Conservation (phyloP, 2,888 invertebrate genomes). For the Microdon myrmicae region DNA sequence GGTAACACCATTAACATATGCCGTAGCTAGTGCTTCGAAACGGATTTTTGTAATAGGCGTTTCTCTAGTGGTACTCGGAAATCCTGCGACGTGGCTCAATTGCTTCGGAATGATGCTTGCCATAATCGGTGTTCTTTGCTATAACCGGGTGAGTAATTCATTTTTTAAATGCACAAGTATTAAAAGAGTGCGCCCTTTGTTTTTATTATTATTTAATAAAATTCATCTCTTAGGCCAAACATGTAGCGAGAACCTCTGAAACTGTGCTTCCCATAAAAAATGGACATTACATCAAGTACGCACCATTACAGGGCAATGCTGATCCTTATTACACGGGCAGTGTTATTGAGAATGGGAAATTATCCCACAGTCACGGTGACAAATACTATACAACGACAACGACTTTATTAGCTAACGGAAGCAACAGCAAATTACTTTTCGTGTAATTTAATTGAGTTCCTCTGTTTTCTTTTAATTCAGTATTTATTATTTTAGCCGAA, state of each 20-base stretch:
- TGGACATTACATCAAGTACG: conserved; percentile 64
- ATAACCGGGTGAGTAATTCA: conserved; percentile 85
- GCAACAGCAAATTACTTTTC: conserved; percentile 62
- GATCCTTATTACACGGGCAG: conserved; percentile 59
- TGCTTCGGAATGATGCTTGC: conserved; percentile 91
- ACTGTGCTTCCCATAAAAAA: conserved; percentile 70
- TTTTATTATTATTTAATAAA: neutral
- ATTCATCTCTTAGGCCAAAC: conserved; percentile 72
- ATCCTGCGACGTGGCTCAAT: conserved; percentile 90
- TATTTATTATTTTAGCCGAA: too few species aligned
- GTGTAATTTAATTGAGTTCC: conserved; percentile 57
- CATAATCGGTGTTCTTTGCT: conserved; percentile 87
- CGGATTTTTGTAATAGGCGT: conserved; percentile 90
- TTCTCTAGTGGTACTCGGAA: conserved; percentile 86
- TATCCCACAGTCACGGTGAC: conserved; percentile 30
- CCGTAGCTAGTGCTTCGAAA: conserved; percentile 95
- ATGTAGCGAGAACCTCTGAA: conserved; percentile 71
- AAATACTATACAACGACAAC: conserved; percentile 55
- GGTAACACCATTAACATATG: conserved; percentile 94
- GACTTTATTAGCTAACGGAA: conserved; percentile 61
- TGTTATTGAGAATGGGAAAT: conserved; percentile 54
- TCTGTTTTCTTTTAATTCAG: conserved; percentile 2
- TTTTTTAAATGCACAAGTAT: too few species aligned
- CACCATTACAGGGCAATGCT: conserved; percentile 57
- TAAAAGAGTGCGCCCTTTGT: neutral